Base-by-base conservation (phyloP, 2,888 invertebrate species). In the Epinotia ramella region DNA sequence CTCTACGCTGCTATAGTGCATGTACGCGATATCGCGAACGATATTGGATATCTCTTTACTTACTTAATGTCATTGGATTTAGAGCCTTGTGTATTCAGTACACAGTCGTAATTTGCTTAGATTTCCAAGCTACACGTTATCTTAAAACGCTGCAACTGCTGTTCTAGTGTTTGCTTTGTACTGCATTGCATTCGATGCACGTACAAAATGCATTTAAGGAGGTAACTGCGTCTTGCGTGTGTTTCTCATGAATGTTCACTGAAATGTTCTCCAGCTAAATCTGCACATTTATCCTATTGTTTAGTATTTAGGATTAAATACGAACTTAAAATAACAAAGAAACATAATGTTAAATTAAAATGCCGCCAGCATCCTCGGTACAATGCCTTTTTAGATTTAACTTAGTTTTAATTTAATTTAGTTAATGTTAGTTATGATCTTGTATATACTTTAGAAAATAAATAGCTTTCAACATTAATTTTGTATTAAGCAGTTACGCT, bases 171-270 rank as follows among this genome's bases (percentile, higher is more conserved):
- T 65, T n/a, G 46, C 65, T 63, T 60, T 20, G 60, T 4, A 63
- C 49, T 62, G 18, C 53, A 63, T 71, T 62, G 18, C 53, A 63
- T 71, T 63, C 71, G 20, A 53, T 20, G 71, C 71, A 71, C 71
- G 71, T 71, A 71, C 62, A 3, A 63, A 63, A 71, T 71, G 63
- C 71, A 71, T 63, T 71, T 63, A 56, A 56, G 56, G 33, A 20
- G 40, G 49, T 20, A 40, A 56, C 18, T 20, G 13, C 24, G 24
- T 28, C 13, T 20, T 64, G 44, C 11, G 9, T 64, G 18, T 18
- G n/a, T 44, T 62, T 62, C 33, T 28, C n/a, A 7, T 33, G n/a
- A n/a, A 28, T n/a, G 62, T 16, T 16, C 46, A 18, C 24, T 46
- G 9, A 20, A 24, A 64, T 64, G 20, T 18, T 12, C 16, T 16